These are phyloP conservation scores for Bombyx huttoni DNA, from an alignment of 2,888 invertebrate genomes.

Conservation along the genomic window DNA sequence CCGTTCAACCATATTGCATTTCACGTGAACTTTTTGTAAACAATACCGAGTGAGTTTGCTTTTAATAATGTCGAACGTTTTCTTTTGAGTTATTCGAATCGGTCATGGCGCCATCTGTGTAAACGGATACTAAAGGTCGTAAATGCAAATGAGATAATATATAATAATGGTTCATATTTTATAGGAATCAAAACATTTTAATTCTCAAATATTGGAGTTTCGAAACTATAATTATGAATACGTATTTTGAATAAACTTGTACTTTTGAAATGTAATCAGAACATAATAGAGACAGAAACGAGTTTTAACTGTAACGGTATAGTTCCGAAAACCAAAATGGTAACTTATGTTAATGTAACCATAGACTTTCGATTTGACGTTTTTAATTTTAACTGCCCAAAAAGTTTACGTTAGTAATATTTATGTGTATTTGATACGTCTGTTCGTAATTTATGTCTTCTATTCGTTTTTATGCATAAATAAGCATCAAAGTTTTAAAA, in stretches of 20 bases:
- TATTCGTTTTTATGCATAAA: background rate
- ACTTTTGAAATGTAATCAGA: background rate
- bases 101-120: conserved; percentile 5
- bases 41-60: conserved; percentile 42
- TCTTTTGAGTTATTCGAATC: conserved; percentile 7
- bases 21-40: conserved; percentile 54
- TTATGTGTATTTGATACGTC: background rate
- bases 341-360: background rate
- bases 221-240: background rate
- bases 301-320: background rate
- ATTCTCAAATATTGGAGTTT: background rate
- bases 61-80: conserved; percentile 30
- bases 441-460: background rate
- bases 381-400: background rate
- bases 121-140: conserved; percentile 7
- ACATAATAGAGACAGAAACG: background rate
- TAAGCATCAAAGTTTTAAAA: background rate
- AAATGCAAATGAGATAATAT: conserved; percentile 12
- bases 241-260: background rate
- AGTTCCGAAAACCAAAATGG: background rate
- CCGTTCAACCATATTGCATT: conserved; percentile 59
- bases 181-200: background rate
- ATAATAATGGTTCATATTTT: background rate
- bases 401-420: background rate
- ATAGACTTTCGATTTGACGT: background rate